phyloP scores from a whole-genome alignment of 2,113 vertebrate genomes.

The Coracopsis vasa region DNA sequence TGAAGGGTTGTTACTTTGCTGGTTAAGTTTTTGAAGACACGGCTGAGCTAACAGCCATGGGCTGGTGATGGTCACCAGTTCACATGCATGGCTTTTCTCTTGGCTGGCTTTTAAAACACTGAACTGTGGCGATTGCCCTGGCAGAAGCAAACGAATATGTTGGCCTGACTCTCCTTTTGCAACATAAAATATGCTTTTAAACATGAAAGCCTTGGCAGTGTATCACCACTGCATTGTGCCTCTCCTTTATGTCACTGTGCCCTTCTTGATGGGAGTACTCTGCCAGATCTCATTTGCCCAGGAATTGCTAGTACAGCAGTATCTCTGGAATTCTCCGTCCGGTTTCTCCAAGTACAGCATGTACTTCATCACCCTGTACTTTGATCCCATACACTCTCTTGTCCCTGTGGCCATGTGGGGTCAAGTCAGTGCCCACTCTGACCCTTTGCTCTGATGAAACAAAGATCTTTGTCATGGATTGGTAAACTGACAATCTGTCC shows the following conservation, averaged over 20 bases:
- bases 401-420: background rate
- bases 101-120: background rate
- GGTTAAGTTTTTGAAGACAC: background rate
- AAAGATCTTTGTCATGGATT: constrained; percentile 9
- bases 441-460: background rate
- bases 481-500: constrained; percentile 22
- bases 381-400: constrained; percentile 5
- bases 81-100: background rate
- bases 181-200: constrained; percentile 17
- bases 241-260: constrained; percentile 56
- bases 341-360: constrained; percentile 11
- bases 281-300: constrained; percentile 54
- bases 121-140: background rate
- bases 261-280: constrained; percentile 15
- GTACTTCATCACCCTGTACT: constrained; percentile 41
- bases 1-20: background rate
- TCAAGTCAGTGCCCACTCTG: constrained; percentile 26
- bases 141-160: background rate
- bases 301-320: constrained; percentile 54
- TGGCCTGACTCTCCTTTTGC: constrained; percentile 10
- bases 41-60: background rate
- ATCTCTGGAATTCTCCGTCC: constrained; percentile 35
- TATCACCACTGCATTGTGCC: constrained; percentile 46
- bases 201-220: constrained; percentile 63
- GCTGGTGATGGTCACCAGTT: background rate